Base-by-base conservation (phyloP, 2,888 invertebrate species). In the Syrista parreyssii region DNA sequence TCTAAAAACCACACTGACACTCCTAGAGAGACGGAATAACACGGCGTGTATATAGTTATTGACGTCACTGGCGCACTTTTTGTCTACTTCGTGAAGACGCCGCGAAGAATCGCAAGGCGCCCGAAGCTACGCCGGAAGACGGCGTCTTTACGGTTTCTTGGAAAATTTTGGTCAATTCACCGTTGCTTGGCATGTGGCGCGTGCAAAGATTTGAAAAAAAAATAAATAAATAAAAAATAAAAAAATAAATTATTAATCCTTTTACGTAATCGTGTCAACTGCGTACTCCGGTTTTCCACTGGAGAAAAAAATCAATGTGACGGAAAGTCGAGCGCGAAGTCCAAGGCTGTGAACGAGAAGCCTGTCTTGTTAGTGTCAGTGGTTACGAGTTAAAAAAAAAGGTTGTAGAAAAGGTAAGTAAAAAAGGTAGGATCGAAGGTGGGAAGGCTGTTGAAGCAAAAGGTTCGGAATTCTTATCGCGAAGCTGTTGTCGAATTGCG, bases 21-120 rank as follows among this genome's bases (percentile, higher is more conserved):
- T 71, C 71, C 71, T 71, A 71, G 31, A 71, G 71, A 31, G 32
- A 71, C 71, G 71, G 71, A 71, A 71, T 71, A 71, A 32, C 31
- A 71, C 71, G 23, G 71, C 71, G 71, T 71, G 30, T 71, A 31
- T 71, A 71, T 71, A 32, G 6, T 15, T 31, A 71, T 71, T 71
- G 71, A 71, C 71, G 71, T 71, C 71, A 71, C 71, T 32, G 71
- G 71, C 71, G 71, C 71, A 71, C 71, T 71, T 33, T 55, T 71
- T 71, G 71, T 31, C 33, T 71, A 33, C 33, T 33, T 33, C 71
- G 31, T 23, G 55, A 55, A 55, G 55, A 55, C 71, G 12, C 71
- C 31, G 71, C 71, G 32, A 33, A 23, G 71, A 33, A 71, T 32
- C 71, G 71, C 71, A 32, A 71, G 71, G 12, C 32, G 32, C 71